Evolutionary conservation across 2,888 invertebrate genomes (phyloP).

Genomic region (Eupithecia dodoneata): DNA sequence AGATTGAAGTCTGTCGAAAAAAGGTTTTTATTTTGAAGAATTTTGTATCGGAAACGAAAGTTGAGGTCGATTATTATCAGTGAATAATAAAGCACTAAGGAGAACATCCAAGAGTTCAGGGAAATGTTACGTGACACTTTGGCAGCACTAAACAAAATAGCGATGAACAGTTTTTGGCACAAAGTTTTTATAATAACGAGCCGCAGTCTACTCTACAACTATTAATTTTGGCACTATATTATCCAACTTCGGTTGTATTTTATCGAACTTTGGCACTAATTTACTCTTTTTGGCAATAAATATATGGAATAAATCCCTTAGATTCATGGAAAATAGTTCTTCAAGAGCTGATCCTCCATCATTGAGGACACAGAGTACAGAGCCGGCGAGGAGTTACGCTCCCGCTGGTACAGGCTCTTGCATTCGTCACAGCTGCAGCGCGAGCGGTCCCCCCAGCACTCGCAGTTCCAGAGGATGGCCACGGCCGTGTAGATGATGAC

Average conservation of each 20-base stretch:
- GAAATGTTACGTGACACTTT: background rate
- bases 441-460: constrained; percentile 66
- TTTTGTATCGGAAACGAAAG: background rate
- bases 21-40: background rate
- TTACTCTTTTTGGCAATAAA: constrained; percentile 5
- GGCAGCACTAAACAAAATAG: background rate
- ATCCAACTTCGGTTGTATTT: background rate
- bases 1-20: background rate
- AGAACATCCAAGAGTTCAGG: background rate
- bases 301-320: background rate
- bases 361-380: constrained; percentile 68
- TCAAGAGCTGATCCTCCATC: constrained; percentile 58
- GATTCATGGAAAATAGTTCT: constrained; percentile 31
- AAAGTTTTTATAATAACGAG: background rate
- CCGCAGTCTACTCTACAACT: background rate
- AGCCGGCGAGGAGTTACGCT: constrained; percentile 47
- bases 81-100: background rate
- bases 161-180: background rate
- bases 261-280: background rate
- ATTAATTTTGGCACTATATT: constrained; percentile 3
- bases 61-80: background rate
- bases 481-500: constrained; percentile 71
- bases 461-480: constrained; percentile 64
- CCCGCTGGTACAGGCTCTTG: constrained; percentile 57
- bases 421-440: constrained; percentile 77